These are phyloP conservation scores for Hafferia zeledoni DNA, from an alignment of 2,797 vertebrate species.

Conservation along the genomic window DNA sequence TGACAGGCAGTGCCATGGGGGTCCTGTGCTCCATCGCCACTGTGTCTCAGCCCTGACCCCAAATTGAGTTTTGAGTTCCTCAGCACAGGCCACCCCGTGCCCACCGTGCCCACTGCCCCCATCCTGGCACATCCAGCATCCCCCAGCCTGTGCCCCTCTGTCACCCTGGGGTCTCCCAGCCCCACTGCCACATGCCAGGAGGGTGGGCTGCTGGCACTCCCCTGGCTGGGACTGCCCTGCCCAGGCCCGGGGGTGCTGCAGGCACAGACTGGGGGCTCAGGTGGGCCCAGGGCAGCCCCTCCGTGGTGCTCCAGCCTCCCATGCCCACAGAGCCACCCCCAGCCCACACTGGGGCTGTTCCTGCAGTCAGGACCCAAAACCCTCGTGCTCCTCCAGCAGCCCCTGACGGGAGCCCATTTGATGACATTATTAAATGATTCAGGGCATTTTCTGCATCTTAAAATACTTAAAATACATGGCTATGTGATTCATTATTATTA, in stretches of 20 bases:
- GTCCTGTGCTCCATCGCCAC: neutral
- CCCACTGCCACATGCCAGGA: no score
- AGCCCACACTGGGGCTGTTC: neutral
- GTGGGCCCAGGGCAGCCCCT: neutral
- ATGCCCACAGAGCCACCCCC: fast-evolving
- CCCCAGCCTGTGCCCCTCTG: neutral
- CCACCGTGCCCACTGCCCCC: fast-evolving
- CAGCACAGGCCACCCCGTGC: neutral
- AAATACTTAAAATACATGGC: slow-evolving; percentile 2
- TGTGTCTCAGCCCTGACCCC: no score
- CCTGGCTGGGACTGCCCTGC: neutral
- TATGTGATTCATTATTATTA: slow-evolving; percentile 58
- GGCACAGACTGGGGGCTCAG: neutral
- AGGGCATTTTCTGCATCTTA: slow-evolving; percentile 44
- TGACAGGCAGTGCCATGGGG: neutral
- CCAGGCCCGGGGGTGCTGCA: neutral
- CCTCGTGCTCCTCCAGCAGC: neutral
- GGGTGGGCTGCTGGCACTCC: neutral
- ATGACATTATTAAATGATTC: slow-evolving; percentile 5
- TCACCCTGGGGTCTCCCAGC: neutral
- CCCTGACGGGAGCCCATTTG: neutral
- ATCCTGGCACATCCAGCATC: neutral
- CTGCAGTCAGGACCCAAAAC: neutral
- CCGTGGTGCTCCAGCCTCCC: fast-evolving
- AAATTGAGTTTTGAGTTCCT: neutral